These are phyloP conservation scores for Pampusana beccarii DNA, from an alignment of 2,113 vertebrate genomes.

Conservation along the genomic window DNA sequence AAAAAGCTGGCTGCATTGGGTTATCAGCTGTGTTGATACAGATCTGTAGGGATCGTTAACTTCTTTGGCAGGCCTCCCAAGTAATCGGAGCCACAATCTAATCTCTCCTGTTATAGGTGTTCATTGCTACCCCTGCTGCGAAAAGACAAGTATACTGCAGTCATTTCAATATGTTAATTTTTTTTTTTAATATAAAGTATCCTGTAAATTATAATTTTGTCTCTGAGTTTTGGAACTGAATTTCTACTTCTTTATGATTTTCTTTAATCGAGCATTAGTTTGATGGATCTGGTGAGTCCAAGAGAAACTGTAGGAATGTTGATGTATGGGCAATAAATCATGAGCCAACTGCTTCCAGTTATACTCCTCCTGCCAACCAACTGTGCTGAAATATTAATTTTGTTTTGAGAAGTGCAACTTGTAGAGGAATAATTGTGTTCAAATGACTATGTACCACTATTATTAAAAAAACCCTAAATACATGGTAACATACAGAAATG, in stretches of 20 bases:
- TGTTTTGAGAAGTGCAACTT: constrained; percentile 10
- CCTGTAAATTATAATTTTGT: background rate
- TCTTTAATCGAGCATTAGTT: background rate
- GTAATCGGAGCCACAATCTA: background rate
- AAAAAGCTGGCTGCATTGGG: background rate
- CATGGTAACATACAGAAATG: background rate
- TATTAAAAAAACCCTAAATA: background rate
- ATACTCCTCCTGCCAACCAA: background rate
- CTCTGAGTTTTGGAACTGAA: background rate
- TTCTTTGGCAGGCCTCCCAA: background rate
- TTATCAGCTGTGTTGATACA: background rate
- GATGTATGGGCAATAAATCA: background rate
- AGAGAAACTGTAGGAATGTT: background rate
- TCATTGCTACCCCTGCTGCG: background rate
- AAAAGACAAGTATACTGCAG: background rate
- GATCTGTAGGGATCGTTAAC: background rate
- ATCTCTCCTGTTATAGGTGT: background rate
- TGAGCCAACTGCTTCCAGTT: background rate
- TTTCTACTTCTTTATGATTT: background rate
- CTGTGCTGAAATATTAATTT: background rate
- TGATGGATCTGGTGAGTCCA: background rate
- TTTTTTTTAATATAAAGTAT: background rate
- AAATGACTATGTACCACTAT: background rate
- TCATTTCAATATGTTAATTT: background rate
- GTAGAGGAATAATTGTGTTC: background rate